Conservation (phyloP, 2,113 vertebrate genomes). For the Coptodon bakossiorum region DNA sequence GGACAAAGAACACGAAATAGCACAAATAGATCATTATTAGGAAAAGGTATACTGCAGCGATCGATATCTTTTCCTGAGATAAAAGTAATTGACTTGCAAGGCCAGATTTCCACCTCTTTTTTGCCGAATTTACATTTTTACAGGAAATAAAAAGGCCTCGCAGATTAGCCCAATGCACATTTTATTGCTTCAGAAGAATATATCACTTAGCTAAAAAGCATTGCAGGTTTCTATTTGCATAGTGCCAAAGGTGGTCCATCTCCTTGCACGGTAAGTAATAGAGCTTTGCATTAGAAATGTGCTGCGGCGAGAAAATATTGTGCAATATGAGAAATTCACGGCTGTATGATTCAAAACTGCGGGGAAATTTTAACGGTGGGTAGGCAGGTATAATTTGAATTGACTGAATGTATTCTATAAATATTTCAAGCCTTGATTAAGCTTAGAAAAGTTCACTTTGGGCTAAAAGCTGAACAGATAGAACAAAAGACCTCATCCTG, state of each 20-base stretch:
- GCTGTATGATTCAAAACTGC: slow-evolving; percentile 19
- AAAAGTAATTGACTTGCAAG: background rate
- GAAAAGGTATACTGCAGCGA: background rate
- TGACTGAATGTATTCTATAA: slow-evolving; percentile 21
- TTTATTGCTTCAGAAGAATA: slow-evolving; percentile 15
- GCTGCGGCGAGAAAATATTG: slow-evolving; percentile 2
- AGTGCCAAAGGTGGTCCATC: slow-evolving; percentile 22
- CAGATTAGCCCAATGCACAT: background rate
- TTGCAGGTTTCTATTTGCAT: slow-evolving; percentile 21
- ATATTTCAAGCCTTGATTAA: slow-evolving; percentile 51
- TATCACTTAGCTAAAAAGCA: slow-evolving; percentile 11
- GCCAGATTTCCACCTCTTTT: background rate
- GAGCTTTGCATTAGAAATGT: slow-evolving; percentile 32
- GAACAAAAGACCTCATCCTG: slow-evolving; percentile 1
- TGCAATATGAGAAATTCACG: slow-evolving; percentile 31
- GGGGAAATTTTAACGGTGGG: slow-evolving; percentile 3
- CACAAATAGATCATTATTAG: background rate
- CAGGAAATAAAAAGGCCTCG: background rate
- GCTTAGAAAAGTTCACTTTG: slow-evolving; percentile 8
- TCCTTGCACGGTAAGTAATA: background rate
- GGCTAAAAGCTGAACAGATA: background rate
- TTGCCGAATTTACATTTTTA: background rate
- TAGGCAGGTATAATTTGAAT: slow-evolving; percentile 20
- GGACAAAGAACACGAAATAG: background rate
- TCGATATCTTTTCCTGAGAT: background rate